Evolutionary conservation across 2,113 vertebrate genomes (phyloP).

Genomic region (Ceyx cyanopectus): DNA sequence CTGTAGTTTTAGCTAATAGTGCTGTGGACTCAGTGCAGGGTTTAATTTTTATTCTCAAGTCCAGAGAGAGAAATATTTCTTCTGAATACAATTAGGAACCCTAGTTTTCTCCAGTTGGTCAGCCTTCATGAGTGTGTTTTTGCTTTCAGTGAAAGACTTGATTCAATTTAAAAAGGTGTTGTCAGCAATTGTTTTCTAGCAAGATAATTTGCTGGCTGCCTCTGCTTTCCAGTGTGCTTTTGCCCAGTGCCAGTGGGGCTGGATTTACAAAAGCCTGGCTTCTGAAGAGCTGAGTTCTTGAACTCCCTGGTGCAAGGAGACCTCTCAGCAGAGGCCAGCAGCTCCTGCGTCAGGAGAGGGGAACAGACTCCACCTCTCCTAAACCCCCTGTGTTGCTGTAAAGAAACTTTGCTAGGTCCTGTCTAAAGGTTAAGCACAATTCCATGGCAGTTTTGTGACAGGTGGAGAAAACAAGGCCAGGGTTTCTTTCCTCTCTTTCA

Average conservation of each 20-base stretch:
- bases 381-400: not conserved
- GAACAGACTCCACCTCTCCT: not conserved
- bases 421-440: not conserved
- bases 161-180: not conserved
- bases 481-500: not conserved
- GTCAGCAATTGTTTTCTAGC: not conserved
- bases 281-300: not conserved
- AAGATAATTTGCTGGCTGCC: not conserved
- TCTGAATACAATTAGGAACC: not conserved
- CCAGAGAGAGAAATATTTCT: not conserved
- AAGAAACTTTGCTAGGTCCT: not conserved
- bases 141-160: not conserved
- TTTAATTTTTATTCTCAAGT: not conserved
- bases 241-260: not conserved
- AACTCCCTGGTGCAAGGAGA: rapidly evolving
- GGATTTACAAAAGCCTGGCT: not conserved
- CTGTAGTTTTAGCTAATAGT: not conserved
- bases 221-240: not conserved
- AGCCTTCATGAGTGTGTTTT: not conserved
- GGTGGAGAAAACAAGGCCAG: not conserved
- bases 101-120: not conserved
- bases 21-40: not conserved
- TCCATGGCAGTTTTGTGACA: not conserved
- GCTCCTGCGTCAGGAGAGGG: not conserved
- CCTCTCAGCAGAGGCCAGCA: not conserved